phyloP scores from a whole-genome alignment of 2,113 vertebrate species.

The Oreotragus oreotragus region DNA sequence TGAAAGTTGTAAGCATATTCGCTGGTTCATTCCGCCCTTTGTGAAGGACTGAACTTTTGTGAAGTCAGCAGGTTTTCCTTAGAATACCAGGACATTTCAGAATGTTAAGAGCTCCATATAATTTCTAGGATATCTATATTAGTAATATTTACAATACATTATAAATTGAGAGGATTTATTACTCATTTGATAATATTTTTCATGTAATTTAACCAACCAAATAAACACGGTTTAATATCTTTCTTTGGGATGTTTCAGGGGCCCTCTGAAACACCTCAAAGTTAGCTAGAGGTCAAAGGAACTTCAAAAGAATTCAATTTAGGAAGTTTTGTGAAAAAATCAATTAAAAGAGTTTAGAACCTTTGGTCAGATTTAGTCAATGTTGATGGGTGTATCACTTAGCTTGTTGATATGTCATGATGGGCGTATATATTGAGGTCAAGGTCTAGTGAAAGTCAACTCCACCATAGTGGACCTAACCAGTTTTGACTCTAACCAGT shows the following conservation, averaged over 20 bases:
- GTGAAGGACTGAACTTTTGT: neutral
- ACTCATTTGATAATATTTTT: neutral
- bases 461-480: neutral
- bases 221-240: no score
- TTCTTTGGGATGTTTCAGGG: no score
- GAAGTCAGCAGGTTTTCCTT: neutral
- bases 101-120: neutral
- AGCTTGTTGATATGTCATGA: neutral
- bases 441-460: neutral
- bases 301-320: neutral
- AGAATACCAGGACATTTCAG: neutral
- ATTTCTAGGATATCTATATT: neutral
- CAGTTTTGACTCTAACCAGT: neutral
- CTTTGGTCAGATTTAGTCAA: neutral
- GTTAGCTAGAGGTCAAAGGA: neutral
- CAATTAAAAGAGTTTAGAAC: neutral
- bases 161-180: neutral
- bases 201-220: neutral
- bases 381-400: neutral
- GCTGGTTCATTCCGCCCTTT: neutral
- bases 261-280: no score
- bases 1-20: neutral
- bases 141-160: neutral
- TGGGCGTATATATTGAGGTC: neutral
- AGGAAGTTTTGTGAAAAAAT: neutral